A percentile compares a stretch with the other conserved stretches of the same genome.
These are phyloP conservation scores for Heliothis peltigera DNA, from an alignment of 2,888 invertebrate genomes.

Conservation along the genomic window DNA sequence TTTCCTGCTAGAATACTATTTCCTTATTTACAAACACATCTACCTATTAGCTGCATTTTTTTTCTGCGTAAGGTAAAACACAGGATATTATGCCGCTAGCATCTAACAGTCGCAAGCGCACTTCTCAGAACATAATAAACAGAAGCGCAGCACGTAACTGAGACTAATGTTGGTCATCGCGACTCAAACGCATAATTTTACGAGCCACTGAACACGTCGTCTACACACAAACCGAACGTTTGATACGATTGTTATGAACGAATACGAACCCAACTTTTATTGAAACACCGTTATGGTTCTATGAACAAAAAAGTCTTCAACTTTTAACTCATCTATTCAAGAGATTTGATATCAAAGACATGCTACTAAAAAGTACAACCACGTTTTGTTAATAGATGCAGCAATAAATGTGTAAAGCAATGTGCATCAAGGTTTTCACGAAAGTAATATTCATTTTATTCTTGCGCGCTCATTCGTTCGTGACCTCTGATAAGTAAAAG, in stretches of 20 bases:
- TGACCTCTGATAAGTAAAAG: slow-evolving; percentile 40
- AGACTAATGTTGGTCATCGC: slow-evolving; percentile 62
- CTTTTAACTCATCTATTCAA: not conserved
- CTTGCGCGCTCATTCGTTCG: slow-evolving; percentile 39
- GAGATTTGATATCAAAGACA: too few relatives aligned
- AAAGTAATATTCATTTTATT: slow-evolving; percentile 1
- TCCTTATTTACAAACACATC: not conserved
- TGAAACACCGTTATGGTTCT: slow-evolving; percentile 3
- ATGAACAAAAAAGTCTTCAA: not conserved
- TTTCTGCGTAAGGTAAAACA: slow-evolving; percentile 53
- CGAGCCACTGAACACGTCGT: slow-evolving; percentile 72
- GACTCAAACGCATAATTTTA: slow-evolving; percentile 76
- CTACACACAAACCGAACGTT: slow-evolving; percentile 59
- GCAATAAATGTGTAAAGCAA: too few relatives aligned
- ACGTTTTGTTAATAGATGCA: too few relatives aligned
- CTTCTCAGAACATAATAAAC: slow-evolving; percentile 72
- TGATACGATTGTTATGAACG: slow-evolving; percentile 51
- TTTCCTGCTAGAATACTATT: not conserved
- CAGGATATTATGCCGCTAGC: slow-evolving; percentile 65
- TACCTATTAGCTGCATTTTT: not conserved
- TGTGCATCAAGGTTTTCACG: not conserved
- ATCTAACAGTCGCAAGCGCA: slow-evolving; percentile 48
- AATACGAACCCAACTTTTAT: slow-evolving; percentile 16
- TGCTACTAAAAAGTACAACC: too few relatives aligned
- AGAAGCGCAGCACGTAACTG: slow-evolving; percentile 65